Conservation (phyloP, 1,140 invertebrate genomes). For the Cydia fagiglandana region DNA sequence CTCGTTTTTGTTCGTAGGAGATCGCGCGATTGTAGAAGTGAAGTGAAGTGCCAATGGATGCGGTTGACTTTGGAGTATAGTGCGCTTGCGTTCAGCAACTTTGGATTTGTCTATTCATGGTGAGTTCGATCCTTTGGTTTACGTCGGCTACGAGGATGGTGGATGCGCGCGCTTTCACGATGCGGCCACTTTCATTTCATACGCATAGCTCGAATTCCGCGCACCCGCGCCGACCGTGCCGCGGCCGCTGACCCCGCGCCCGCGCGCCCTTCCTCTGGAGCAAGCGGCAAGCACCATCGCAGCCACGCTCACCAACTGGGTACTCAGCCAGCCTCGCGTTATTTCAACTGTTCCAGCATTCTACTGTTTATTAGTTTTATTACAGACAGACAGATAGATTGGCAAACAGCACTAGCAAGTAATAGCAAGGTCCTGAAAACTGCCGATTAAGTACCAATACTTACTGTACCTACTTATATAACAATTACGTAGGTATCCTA, state of each 20-base stretch:
- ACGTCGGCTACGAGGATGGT: constrained; percentile 47
- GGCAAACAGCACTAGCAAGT: neutral
- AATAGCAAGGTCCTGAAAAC: neutral
- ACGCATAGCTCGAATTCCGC: constrained; percentile 77
- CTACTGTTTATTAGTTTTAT: neutral
- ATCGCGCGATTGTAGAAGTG: constrained; percentile 58
- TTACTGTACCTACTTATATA: no score
- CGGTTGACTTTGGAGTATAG: constrained; percentile 63
- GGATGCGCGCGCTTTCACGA: constrained; percentile 77
- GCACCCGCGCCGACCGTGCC: constrained; percentile 65
- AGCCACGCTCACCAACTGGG: constrained; percentile 34
- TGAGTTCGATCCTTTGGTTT: constrained; percentile 55
- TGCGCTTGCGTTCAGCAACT: constrained; percentile 53
- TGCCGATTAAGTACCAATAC: no score
- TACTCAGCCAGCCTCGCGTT: constrained; percentile 7
- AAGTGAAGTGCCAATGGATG: constrained; percentile 75
- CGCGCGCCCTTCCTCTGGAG: constrained; percentile 66
- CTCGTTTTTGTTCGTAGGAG: constrained; percentile 44
- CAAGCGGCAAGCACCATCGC: constrained; percentile 49
- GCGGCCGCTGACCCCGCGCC: constrained; percentile 75
- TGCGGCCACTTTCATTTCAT: constrained; percentile 77
- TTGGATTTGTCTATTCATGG: constrained; percentile 76
- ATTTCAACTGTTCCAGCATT: constrained; percentile 8
- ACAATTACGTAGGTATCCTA: no score
- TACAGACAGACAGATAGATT: neutral